Conservation (phyloP, 2,113 vertebrate species). For the Peromyscus leucopus region DNA sequence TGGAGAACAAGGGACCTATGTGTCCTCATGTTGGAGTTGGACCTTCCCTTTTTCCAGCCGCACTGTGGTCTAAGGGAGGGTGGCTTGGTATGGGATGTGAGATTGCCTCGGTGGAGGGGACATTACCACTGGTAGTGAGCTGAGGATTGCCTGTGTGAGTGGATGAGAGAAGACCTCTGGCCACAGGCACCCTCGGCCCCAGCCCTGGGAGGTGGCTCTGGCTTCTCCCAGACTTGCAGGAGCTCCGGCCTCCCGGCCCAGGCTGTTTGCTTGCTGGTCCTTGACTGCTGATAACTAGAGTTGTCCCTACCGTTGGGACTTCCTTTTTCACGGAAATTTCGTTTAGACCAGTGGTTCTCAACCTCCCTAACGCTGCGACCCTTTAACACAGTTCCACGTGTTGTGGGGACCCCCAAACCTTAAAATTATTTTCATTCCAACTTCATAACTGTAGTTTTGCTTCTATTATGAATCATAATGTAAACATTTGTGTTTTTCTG, state of each 20-base stretch:
- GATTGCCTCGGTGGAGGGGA: not conserved
- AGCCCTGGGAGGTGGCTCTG: not conserved
- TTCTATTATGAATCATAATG: not conserved
- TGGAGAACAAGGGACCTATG: slow-evolving; percentile 63
- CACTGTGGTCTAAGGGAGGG: not conserved
- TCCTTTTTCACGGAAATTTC: not conserved
- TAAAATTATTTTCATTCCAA: not conserved
- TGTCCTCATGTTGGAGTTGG: not conserved
- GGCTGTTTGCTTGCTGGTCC: not conserved
- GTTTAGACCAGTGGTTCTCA: not conserved
- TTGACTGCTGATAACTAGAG: not conserved
- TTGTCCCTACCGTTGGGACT: not conserved
- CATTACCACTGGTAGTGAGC: not conserved
- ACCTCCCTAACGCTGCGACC: not conserved
- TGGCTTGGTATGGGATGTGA: not conserved
- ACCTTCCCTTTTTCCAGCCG: not conserved
- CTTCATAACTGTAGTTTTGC: not conserved
- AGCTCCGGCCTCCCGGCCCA: too few relatives aligned
- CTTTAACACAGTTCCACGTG: not conserved
- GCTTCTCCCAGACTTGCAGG: not conserved
- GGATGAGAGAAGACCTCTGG: not conserved
- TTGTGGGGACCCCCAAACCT: not conserved
- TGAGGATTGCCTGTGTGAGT: not conserved
- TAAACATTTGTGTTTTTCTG: not conserved
- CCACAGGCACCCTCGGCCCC: not conserved